These are phyloP conservation scores for Melanerpes formicivorus DNA, from an alignment of 2,113 vertebrate genomes.

Conservation along the genomic window DNA sequence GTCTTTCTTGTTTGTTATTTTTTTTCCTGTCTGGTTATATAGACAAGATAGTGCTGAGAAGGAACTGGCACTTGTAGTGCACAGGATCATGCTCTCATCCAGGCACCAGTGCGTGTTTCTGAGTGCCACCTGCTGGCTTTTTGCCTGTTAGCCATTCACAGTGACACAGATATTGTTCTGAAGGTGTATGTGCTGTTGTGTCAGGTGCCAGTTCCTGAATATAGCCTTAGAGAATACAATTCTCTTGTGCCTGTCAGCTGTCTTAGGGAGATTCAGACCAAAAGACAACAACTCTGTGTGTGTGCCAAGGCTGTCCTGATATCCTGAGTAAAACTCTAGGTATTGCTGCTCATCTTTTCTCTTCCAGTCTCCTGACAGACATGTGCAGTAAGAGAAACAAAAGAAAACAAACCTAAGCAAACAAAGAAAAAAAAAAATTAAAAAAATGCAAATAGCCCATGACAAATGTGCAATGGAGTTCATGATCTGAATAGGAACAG, in stretches of 20 bases:
- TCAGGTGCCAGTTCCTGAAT: background rate
- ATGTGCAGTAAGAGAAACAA: background rate
- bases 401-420: background rate
- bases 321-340: background rate
- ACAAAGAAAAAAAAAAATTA: too few species aligned
- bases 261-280: background rate
- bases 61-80: background rate
- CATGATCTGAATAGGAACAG: background rate
- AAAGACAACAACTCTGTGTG: background rate
- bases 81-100: background rate
- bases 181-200: background rate
- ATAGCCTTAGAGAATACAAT: background rate
- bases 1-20: background rate
- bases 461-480: background rate
- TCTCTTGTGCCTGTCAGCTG: background rate
- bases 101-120: background rate
- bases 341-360: background rate
- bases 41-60: background rate
- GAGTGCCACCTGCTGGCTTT: slow-evolving; percentile 45
- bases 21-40: background rate
- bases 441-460: fast-evolving
- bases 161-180: background rate
- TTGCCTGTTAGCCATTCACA: background rate
- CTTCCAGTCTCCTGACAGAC: background rate
- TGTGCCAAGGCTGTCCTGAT: background rate